A percentile compares a stretch with the other conserved stretches of the same genome.
These are phyloP conservation scores for Amiota mariae DNA, from an alignment of 2,888 invertebrate genomes.

Conservation along the genomic window DNA sequence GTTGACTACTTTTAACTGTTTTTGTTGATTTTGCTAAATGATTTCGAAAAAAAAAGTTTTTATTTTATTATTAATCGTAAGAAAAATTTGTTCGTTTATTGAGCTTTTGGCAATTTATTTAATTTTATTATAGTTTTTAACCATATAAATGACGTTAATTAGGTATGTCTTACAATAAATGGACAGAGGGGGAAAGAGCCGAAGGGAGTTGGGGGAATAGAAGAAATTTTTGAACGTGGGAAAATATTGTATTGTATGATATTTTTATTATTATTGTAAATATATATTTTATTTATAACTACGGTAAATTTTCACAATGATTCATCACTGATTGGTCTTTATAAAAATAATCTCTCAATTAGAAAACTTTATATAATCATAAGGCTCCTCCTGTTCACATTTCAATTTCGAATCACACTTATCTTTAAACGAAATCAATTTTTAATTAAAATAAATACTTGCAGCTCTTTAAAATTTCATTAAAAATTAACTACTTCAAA, in stretches of 20 bases:
- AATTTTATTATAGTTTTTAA: slow-evolving; percentile 41
- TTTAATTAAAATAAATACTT: slow-evolving; percentile 14
- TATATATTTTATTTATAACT: not conserved
- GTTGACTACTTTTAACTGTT: slow-evolving; percentile 18
- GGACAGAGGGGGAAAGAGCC: not conserved
- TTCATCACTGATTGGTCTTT: not conserved
- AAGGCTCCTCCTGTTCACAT: not conserved
- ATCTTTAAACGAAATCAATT: not conserved
- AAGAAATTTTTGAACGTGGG: slow-evolving; percentile 52
- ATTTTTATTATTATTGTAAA: not conserved
- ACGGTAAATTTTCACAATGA: not conserved
- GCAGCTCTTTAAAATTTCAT: slow-evolving; percentile 22
- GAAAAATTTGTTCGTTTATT: slow-evolving; percentile 13
- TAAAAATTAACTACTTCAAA: slow-evolving; percentile 19
- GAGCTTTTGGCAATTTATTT: slow-evolving; percentile 43
- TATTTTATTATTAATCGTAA: slow-evolving; percentile 17
- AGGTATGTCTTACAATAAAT: slow-evolving; percentile 20
- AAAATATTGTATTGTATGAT: slow-evolving; percentile 40
- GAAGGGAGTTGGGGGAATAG: too few species aligned
- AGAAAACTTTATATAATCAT: not conserved
- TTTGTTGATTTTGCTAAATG: slow-evolving; percentile 65
- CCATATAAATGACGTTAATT: slow-evolving; percentile 48
- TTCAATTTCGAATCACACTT: not conserved
- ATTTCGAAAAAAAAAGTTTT: slow-evolving; percentile 46
- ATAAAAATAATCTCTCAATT: not conserved